Conservation (phyloP, 1,140 invertebrate species). For the Daktulosphaira vitifoliae region DNA sequence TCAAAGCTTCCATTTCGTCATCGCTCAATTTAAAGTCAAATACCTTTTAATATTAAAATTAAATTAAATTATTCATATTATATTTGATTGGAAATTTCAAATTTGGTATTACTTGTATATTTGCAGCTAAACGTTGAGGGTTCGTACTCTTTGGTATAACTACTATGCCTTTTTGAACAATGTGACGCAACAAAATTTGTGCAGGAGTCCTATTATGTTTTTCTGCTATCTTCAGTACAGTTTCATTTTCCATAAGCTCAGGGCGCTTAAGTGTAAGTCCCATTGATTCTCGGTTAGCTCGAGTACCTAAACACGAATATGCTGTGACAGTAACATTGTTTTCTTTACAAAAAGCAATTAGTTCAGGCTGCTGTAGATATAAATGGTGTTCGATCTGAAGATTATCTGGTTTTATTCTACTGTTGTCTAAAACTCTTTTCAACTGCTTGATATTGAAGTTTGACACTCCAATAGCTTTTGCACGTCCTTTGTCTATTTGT, state of each 20-base stretch:
- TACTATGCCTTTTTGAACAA: conserved; percentile 49
- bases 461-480: conserved; percentile 66
- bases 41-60: neutral
- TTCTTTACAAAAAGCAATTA: conserved; percentile 62
- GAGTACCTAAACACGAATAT: conserved; percentile 69
- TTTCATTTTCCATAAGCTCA: conserved; percentile 42
- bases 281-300: conserved; percentile 46
- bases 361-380: conserved; percentile 66
- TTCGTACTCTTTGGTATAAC: conserved; percentile 58
- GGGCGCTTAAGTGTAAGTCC: conserved; percentile 43
- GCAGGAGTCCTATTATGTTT: conserved; percentile 51
- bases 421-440: conserved; percentile 52
- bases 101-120: conserved; percentile 44
- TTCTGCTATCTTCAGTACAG: conserved; percentile 45
- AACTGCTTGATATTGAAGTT: conserved; percentile 70
- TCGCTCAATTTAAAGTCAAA: conserved; percentile 51
- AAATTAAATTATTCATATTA: neutral
- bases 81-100: neutral
- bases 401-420: conserved; percentile 58
- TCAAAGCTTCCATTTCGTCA: conserved; percentile 48
- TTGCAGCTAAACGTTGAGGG: conserved; percentile 49
- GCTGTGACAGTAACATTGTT: conserved; percentile 61
- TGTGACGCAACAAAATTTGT: conserved; percentile 53
- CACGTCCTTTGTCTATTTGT: conserved; percentile 54
- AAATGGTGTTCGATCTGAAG: conserved; percentile 76